Percentiles rank a stretch among this genome's conserved stretches.
Evolutionary conservation across 2,888 invertebrate genomes (phyloP).

Genomic region (Eueremaeus valkanovi): DNA sequence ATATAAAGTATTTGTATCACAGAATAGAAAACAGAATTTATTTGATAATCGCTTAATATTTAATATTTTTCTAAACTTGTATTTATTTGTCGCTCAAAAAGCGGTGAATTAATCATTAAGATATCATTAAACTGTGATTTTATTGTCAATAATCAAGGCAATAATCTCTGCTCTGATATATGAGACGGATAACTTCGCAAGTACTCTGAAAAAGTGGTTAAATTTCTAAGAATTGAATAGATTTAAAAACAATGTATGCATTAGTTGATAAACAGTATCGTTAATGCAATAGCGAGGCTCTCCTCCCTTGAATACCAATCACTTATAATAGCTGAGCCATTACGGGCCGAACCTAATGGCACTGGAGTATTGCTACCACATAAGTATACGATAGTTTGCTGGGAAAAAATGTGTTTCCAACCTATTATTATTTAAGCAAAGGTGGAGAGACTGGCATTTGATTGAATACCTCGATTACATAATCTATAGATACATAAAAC

Average conservation of each 20-base stretch:
- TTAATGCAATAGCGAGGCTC: not conserved
- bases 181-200: not conserved
- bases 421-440: slow-evolving; percentile 12
- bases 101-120: not conserved
- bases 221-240: not conserved
- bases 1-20: too few relatives aligned
- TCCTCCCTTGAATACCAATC: slow-evolving; percentile 29
- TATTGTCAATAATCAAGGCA: not conserved
- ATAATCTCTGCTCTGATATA: not conserved
- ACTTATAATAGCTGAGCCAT: not conserved
- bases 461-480: slow-evolving; percentile 12
- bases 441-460: slow-evolving; percentile 2
- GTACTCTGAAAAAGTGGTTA: not conserved
- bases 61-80: too few relatives aligned
- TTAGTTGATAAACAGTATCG: slow-evolving; percentile 6
- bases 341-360: slow-evolving; percentile 20
- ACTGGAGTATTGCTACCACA: slow-evolving; percentile 17
- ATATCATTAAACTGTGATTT: not conserved
- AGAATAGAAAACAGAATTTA: too few relatives aligned
- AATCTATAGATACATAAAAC: not conserved
- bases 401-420: not conserved
- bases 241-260: not conserved
- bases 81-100: not conserved
- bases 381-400: slow-evolving; percentile 10
- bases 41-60: too few relatives aligned